A percentile compares a stretch with the other conserved stretches of the same genome.
Conservation (phyloP, 2,113 vertebrate species). For the Fulica atra region DNA sequence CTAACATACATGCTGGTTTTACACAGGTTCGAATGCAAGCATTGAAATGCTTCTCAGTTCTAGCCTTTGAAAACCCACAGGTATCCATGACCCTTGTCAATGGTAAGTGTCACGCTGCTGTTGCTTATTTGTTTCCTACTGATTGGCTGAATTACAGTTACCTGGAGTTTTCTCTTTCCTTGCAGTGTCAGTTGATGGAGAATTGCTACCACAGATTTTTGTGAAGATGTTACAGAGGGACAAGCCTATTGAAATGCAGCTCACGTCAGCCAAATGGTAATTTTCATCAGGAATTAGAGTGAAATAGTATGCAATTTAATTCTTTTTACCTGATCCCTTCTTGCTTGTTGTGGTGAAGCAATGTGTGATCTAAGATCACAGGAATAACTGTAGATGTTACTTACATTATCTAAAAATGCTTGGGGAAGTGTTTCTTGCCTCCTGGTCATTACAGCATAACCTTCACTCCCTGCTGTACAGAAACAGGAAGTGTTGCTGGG, state of each 20-base stretch:
- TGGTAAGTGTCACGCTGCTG: slow-evolving; percentile 79
- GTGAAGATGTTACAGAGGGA: slow-evolving; percentile 99
- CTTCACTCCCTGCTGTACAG: neutral
- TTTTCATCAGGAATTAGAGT: neutral
- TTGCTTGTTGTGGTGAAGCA: neutral
- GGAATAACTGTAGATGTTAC: neutral
- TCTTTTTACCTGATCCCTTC: neutral
- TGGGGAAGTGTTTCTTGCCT: neutral
- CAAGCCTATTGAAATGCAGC: slow-evolving; percentile 98
- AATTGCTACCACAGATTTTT: slow-evolving; percentile 95
- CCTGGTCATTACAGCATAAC: neutral
- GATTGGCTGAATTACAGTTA: slow-evolving; percentile 20
- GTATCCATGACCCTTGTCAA: slow-evolving; percentile 96
- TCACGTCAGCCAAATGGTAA: slow-evolving; percentile 99
- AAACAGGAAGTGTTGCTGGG: neutral
- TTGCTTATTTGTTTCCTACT: neutral
- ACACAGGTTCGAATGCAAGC: slow-evolving; percentile 96
- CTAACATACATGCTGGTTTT: neutral
- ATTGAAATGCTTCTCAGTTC: slow-evolving; percentile 96
- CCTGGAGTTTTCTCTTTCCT: slow-evolving; percentile 52
- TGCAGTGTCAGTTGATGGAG: slow-evolving; percentile 92
- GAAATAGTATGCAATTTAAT: neutral
- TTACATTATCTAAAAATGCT: neutral
- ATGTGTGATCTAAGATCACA: neutral
- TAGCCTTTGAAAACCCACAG: slow-evolving; percentile 97